Evolutionary conservation across 2,888 invertebrate species (phyloP), one percentile per base, ranked within the genome.

Genomic region (Glyphotaelius pellucidus): DNA sequence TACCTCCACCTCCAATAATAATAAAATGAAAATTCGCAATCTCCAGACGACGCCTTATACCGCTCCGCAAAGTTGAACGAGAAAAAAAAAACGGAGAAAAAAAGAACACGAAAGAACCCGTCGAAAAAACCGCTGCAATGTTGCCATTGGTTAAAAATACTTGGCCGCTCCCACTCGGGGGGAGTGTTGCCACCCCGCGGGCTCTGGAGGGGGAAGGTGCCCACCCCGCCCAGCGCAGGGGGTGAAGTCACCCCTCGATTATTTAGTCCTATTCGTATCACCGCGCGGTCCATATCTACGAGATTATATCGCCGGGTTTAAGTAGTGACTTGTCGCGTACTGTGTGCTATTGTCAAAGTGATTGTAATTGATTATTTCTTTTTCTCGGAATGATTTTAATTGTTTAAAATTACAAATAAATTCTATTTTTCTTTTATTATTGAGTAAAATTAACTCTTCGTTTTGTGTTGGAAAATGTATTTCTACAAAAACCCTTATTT

Each of bases 61-160:
- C 52, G 52, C 52, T 81, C 30, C 81, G 12, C 81, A 31, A 81
- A 81, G 81, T 32, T 30, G 81, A 81, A 81, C 19, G 52, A 67
- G 32, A 83, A 85, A 85, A 67, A 85, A 67, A 88, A 67, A 47
- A 52, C 15, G 9, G 47, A 47, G n/a, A 52, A 30, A 67, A 31
- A 32, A 35, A 19, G 31, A 88, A 67, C 52, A 90, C 52, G 52
- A 67, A 67, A 67, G 52, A 67, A 67, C 52, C 52, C 52, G 52
- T 67, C 52, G 52, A 67, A 91, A 90, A 91, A 91, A 87, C 67
- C 80, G 80, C 87, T 52, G 86, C 80, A 35, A 86, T 91, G 90
- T 91, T 87, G 80, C 86, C 35, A 90, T 90, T 90, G 90, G 90
- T 35, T 86, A 91, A 91, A 91, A 91, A 91, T 91, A n/a, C 90